phyloP scores from a whole-genome alignment of 2,888 invertebrate genomes.

The Lepetodrilus schrolli region DNA sequence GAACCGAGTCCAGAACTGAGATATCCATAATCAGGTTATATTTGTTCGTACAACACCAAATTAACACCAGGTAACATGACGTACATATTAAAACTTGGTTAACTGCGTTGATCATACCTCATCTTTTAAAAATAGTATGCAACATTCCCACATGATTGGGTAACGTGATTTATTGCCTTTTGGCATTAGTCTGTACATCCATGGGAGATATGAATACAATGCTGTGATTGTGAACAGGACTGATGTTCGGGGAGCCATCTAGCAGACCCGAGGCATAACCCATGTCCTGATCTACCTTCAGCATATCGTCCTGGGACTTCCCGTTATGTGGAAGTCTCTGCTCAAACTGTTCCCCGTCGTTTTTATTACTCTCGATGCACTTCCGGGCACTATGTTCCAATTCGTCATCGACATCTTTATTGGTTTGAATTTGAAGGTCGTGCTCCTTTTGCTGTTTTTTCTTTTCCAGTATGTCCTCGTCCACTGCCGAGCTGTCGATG shows the following conservation, averaged over 20 bases:
- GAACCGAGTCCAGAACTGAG: too few species aligned
- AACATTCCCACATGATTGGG: too few species aligned
- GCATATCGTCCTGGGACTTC: background rate
- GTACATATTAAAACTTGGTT: too few species aligned
- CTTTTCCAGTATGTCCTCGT: too few species aligned
- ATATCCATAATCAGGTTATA: too few species aligned
- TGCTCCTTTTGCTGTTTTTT: too few species aligned
- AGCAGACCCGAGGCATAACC: background rate
- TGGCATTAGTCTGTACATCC: constrained; percentile 25
- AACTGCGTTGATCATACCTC: too few species aligned
- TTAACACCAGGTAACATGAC: too few species aligned
- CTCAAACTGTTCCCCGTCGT: background rate
- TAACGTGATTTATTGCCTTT: constrained; percentile 25
- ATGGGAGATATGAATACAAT: constrained; percentile 32
- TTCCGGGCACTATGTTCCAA: background rate
- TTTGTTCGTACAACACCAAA: too few species aligned
- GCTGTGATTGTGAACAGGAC: background rate
- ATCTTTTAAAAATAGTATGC: too few species aligned
- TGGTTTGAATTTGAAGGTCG: background rate
- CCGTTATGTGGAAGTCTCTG: background rate
- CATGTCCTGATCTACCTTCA: background rate
- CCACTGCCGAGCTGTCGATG: background rate
- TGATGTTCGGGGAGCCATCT: background rate
- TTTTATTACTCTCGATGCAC: background rate
- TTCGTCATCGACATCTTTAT: background rate